phyloP scores from a whole-genome alignment of 2,797 vertebrate genomes.

The Champsocephalus esox region DNA sequence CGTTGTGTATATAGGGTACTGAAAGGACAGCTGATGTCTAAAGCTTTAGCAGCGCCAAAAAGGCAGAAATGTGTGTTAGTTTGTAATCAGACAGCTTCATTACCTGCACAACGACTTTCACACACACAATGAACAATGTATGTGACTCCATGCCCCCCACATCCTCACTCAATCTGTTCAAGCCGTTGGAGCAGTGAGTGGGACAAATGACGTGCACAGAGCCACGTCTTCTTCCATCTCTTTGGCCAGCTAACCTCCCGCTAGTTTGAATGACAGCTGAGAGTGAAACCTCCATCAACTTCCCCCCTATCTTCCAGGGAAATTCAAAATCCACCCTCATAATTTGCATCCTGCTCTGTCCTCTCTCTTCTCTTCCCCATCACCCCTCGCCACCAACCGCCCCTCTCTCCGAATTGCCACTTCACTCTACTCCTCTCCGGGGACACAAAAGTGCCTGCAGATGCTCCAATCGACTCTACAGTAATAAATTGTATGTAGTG shows the following conservation, averaged over 20 bases:
- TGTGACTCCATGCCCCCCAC: background rate
- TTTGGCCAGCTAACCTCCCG: slow-evolving; percentile 42
- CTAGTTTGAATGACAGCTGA: slow-evolving; percentile 49
- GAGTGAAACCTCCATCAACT: slow-evolving; percentile 55
- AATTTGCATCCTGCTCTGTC: slow-evolving; percentile 51
- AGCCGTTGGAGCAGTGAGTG: slow-evolving; percentile 34
- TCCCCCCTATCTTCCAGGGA: slow-evolving; percentile 33
- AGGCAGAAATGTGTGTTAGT: background rate
- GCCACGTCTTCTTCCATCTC: background rate
- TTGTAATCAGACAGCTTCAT: slow-evolving; percentile 1
- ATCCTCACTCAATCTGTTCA: background rate
- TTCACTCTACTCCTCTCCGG: slow-evolving; percentile 66
- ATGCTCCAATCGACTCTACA: slow-evolving; percentile 72
- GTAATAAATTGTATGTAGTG: slow-evolving; percentile 74
- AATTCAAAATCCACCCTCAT: slow-evolving; percentile 58
- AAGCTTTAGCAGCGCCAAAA: background rate
- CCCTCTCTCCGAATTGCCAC: slow-evolving; percentile 50
- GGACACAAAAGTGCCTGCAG: slow-evolving; percentile 72
- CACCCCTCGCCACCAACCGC: background rate
- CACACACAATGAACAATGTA: background rate
- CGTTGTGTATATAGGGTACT: slow-evolving; percentile 26
- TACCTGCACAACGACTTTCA: background rate
- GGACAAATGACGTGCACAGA: slow-evolving; percentile 39
- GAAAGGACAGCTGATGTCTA: slow-evolving; percentile 35
- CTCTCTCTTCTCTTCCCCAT: slow-evolving; percentile 20